Conservation (phyloP, 2,888 invertebrate species). For the Aleiodes leptofemur region DNA sequence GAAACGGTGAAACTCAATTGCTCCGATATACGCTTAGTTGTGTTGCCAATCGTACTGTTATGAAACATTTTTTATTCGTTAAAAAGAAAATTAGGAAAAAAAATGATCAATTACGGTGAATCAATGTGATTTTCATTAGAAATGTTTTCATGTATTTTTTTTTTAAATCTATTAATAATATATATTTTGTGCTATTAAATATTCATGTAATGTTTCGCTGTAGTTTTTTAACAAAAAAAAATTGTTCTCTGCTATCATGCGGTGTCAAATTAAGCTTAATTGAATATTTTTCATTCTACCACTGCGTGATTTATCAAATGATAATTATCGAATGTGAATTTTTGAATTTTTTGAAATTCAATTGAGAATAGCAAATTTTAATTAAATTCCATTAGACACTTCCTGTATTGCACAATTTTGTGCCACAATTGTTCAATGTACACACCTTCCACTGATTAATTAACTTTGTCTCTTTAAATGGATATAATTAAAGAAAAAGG, state of each 20-base stretch:
- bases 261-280: slow-evolving; percentile 25
- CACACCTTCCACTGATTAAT: too few relatives aligned
- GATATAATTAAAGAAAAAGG: too few relatives aligned
- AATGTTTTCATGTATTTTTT: slow-evolving; percentile 29
- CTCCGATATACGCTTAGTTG: slow-evolving; percentile 72
- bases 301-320: slow-evolving; percentile 4
- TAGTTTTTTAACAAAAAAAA: slow-evolving; percentile 18
- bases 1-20: slow-evolving; percentile 63
- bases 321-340: slow-evolving; percentile 21
- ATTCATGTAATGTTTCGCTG: slow-evolving; percentile 27
- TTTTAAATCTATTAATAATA: slow-evolving; percentile 5
- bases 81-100: slow-evolving; percentile 45
- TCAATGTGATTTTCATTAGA: slow-evolving; percentile 41
- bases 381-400: too few relatives aligned
- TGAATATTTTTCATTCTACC: not conserved
- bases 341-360: slow-evolving; percentile 36
- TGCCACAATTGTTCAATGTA: too few relatives aligned
- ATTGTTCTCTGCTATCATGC: slow-evolving; percentile 18
- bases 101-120: slow-evolving; percentile 48
- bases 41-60: slow-evolving; percentile 70
- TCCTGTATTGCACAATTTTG: too few relatives aligned
- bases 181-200: slow-evolving; percentile 33
- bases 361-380: not conserved
- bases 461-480: too few relatives aligned
- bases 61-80: slow-evolving; percentile 61